A percentile compares a stretch with the other conserved stretches of the same genome.
Evolutionary conservation across 1,140 invertebrate genomes (phyloP).

Genomic region (Papilio dardanus): DNA sequence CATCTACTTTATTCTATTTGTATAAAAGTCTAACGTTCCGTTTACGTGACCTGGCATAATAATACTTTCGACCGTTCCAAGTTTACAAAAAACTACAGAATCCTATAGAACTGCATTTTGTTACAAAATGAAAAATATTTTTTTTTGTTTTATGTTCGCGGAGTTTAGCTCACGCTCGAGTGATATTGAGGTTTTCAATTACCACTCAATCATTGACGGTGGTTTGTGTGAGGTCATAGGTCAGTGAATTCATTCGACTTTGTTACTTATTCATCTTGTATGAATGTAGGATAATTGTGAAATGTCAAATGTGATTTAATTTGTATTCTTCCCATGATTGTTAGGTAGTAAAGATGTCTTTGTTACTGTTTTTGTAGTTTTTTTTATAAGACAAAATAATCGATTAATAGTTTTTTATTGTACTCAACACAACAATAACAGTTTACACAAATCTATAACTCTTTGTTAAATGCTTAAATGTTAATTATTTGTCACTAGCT

Average conservation of each 20-base stretch:
- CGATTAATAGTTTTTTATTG: too few species aligned
- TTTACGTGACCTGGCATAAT: slow-evolving; percentile 18
- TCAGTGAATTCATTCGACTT: not conserved
- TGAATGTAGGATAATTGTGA: not conserved
- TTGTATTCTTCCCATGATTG: not conserved
- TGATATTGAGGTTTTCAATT: slow-evolving; percentile 9
- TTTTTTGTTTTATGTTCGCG: slow-evolving; percentile 1
- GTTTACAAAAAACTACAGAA: not conserved
- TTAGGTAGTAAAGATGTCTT: too few species aligned
- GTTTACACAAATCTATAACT: too few species aligned
- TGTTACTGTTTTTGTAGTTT: too few species aligned
- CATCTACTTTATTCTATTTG: slow-evolving; percentile 4
- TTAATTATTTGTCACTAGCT: too few species aligned
- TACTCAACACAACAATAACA: too few species aligned
- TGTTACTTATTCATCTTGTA: not conserved
- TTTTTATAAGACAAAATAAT: too few species aligned
- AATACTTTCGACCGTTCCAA: not conserved
- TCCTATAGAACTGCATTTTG: not conserved
- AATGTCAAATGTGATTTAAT: not conserved
- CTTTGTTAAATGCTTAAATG: too few species aligned
- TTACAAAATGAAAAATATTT: not conserved
- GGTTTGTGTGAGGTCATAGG: not conserved
- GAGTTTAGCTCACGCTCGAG: not conserved
- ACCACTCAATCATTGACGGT: not conserved
- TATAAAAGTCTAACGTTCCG: slow-evolving; percentile 9